These are phyloP conservation scores for Zosterops pallidus DNA, from an alignment of 2,113 vertebrate species.

Conservation along the genomic window DNA sequence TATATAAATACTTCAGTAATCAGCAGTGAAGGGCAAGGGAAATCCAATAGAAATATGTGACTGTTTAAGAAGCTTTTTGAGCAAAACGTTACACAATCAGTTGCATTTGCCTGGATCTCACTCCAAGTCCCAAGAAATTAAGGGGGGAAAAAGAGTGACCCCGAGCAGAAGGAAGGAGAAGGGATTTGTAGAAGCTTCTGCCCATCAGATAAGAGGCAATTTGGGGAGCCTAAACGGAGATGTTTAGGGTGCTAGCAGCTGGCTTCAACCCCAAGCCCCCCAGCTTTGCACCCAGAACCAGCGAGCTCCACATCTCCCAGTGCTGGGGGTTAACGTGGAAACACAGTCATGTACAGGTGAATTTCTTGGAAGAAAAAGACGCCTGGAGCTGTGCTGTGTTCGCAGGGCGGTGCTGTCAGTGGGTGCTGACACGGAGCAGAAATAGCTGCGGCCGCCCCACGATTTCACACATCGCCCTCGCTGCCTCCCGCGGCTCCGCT, in stretches of 20 bases:
- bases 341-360: accelerated
- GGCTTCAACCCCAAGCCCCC: accelerated
- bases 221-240: background rate
- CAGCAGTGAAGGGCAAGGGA: constrained; percentile 50
- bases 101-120: background rate
- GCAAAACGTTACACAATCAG: constrained; percentile 31
- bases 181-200: background rate
- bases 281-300: background rate
- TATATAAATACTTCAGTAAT: constrained; percentile 57
- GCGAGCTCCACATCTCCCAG: accelerated
- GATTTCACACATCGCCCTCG: background rate
- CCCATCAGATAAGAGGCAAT: background rate
- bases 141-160: background rate
- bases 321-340: accelerated
- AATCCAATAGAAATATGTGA: constrained; percentile 53
- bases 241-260: background rate
- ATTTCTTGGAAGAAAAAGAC: accelerated
- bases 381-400: background rate
- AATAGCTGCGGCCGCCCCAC: background rate
- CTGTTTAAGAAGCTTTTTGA: constrained; percentile 61
- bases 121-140: background rate
- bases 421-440: constrained; percentile 38
- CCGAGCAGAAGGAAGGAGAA: background rate
- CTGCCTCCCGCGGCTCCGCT: background rate
- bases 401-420: constrained; percentile 15